Conservation (phyloP, 2,888 invertebrate species). For the Agriopis leucophaearia region DNA sequence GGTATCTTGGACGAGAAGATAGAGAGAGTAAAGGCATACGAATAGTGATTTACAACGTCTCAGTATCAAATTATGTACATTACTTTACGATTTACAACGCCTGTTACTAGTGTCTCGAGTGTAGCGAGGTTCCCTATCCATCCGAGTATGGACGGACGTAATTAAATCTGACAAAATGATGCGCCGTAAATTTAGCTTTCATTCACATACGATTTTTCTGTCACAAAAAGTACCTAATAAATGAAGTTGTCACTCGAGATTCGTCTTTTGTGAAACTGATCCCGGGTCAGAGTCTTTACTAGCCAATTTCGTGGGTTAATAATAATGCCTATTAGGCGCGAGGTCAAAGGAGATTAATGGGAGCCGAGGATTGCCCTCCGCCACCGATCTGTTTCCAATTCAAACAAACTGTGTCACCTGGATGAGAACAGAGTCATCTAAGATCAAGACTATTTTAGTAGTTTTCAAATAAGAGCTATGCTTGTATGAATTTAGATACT, state of each 20-base stretch:
- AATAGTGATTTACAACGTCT: no score
- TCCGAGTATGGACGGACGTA: neutral
- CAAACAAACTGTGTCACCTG: slow-evolving; percentile 12
- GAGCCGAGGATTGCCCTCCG: slow-evolving; percentile 10
- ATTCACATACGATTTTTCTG: neutral
- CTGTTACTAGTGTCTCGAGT: no score
- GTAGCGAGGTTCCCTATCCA: no score
- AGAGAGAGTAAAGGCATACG: no score
- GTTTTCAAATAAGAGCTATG: neutral
- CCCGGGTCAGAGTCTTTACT: slow-evolving; percentile 10
- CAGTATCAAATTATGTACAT: no score
- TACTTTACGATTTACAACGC: no score
- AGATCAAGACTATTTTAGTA: neutral
- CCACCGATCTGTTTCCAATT: slow-evolving; percentile 21
- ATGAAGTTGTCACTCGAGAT: slow-evolving; percentile 11
- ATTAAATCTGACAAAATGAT: neutral
- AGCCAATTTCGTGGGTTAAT: slow-evolving; percentile 27
- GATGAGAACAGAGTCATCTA: neutral
- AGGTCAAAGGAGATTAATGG: slow-evolving; percentile 28
- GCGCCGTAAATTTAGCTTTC: neutral
- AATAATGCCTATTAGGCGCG: slow-evolving; percentile 26
- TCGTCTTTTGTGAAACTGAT: slow-evolving; percentile 13
- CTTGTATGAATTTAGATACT: neutral
- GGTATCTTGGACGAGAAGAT: no score
- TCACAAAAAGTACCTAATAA: slow-evolving; percentile 12